phyloP scores from a whole-genome alignment of 2,113 vertebrate species.

The Coptodon rendalli region DNA sequence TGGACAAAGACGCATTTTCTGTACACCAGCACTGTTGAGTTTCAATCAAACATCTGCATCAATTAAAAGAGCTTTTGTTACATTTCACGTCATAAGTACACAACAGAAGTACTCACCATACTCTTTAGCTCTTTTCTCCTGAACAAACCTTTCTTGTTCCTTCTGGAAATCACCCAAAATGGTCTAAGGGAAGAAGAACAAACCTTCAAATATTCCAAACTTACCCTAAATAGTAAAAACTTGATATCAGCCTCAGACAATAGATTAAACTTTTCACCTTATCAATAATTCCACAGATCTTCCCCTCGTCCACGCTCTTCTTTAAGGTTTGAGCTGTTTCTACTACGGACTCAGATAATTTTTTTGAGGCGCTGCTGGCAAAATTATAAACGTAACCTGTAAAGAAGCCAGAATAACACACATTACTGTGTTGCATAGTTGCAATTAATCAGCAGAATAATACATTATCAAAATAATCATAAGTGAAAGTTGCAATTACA shows the following conservation, averaged over 20 bases:
- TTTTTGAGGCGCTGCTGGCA: constrained; percentile 86
- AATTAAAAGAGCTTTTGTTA: not conserved
- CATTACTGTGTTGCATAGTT: not conserved
- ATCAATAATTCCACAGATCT: constrained; percentile 86
- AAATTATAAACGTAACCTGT: constrained; percentile 84
- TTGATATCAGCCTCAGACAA: not conserved
- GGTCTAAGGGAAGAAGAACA: constrained; percentile 68
- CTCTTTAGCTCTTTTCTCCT: constrained; percentile 83
- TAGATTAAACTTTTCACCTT: constrained; percentile 66
- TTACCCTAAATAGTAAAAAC: not conserved
- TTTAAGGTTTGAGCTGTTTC: constrained; percentile 89
- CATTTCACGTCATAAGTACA: not conserved
- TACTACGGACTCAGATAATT: constrained; percentile 83
- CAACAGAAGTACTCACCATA: constrained; percentile 68
- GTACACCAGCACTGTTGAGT: not conserved
- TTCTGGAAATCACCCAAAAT: constrained; percentile 95
- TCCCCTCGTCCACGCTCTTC: constrained; percentile 90
- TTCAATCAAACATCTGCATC: not conserved
- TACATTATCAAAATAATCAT: not conserved
- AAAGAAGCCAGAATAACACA: not conserved
- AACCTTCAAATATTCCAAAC: not conserved
- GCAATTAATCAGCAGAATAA: not conserved
- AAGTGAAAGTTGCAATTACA: not conserved
- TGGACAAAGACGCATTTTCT: not conserved
- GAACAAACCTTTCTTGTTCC: constrained; percentile 91